Base-by-base conservation (phyloP, 2,797 vertebrate genomes). In the Micropoecilia bifurca region DNA sequence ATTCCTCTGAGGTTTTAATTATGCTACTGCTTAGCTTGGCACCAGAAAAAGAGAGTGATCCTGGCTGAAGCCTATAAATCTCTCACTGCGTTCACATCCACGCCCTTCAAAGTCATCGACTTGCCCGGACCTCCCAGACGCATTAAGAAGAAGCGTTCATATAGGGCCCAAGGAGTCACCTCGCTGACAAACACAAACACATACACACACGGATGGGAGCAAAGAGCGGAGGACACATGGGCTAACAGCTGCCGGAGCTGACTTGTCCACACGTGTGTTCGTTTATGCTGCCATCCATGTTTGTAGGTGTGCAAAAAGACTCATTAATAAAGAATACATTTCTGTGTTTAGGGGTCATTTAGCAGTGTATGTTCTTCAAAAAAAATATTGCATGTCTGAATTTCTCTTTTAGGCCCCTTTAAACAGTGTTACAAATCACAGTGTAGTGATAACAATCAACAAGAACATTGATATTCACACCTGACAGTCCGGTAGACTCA, bases 11-110 rank as follows among this genome's bases (percentile, higher is more conserved):
- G 94, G 92, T 95, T 96, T 95, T 96, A 96, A 96, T 96, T 96
- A 96, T 92, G 95, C 93, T 94, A 94, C 93, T 94, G 95, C 96
- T 96, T 96, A 95, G 96, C 95, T 96, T 96, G 95, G 95, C 95
- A 96, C 94, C 92, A 90, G 93, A 90, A 93, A 89, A 92, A 95
- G 91, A 95, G 93, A 95, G 92, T 92, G 94, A 96, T 96, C 95
- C 93, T 94, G 93, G 94, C 90, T 94, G 95, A 95, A 95, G 93
- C 94, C 95, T 93, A 93, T 95, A 95, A 96, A 96, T 96, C 95
- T 95, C 93, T 89, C 89, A 77, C 91, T 86, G 93, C 92, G 96
- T 95, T 95, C 95, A 90, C 86, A 81, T 94, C 94, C 93, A 95
- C 92, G 91, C 93, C 94, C 94, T 95, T 92, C 91, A 93, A 94